Evolutionary conservation across 2,797 vertebrate species (phyloP).

Genomic region (Sebastes oblongus): DNA sequence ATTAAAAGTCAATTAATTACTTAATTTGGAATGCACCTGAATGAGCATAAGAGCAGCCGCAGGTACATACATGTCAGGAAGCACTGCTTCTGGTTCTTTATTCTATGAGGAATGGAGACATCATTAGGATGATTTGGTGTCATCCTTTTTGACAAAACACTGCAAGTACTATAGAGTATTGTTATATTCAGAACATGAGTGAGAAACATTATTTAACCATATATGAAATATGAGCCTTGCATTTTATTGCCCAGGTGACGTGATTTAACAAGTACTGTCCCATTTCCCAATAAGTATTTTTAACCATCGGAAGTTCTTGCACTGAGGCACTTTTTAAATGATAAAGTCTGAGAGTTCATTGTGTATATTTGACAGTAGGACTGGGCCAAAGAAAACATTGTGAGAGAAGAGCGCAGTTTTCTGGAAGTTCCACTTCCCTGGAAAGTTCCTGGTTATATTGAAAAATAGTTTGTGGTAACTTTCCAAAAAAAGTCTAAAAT

Average conservation of each 20-base stretch:
- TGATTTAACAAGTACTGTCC: not conserved
- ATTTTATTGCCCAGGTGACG: not conserved
- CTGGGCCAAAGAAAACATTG: not conserved
- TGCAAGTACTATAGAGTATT: not conserved
- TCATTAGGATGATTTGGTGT: not conserved
- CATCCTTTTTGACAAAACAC: not conserved
- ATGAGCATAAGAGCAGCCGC: not conserved
- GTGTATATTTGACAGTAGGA: not conserved
- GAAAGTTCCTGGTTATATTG: not conserved
- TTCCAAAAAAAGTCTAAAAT: not conserved
- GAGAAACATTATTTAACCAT: not conserved
- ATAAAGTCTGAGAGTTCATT: not conserved
- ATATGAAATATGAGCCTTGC: not conserved
- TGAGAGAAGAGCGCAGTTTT: not conserved
- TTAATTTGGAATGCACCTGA: not conserved
- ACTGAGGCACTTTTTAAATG: not conserved
- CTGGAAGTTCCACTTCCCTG: not conserved
- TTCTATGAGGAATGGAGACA: not conserved
- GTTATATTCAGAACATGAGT: not conserved
- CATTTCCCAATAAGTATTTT: not conserved
- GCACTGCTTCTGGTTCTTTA: not conserved
- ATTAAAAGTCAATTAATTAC: not conserved
- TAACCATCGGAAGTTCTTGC: not conserved
- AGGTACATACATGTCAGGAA: not conserved
- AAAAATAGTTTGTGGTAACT: not conserved